Evolutionary conservation across 2,888 invertebrate species (phyloP).

Genomic region (Tinea pellionella): DNA sequence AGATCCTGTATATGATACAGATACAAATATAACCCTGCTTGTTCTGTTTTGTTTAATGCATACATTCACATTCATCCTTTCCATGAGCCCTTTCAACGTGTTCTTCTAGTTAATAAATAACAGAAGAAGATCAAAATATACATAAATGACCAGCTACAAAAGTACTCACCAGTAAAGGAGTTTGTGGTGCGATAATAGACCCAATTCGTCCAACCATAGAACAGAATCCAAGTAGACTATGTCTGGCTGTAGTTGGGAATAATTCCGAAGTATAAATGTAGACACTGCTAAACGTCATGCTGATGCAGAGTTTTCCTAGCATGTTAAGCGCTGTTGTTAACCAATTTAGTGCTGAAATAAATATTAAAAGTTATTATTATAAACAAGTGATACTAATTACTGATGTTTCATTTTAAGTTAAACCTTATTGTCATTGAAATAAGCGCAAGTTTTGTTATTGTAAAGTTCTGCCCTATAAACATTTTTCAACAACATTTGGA

Average conservation of each 20-base stretch:
- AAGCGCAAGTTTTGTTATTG: too few relatives aligned
- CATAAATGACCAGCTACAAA: too few relatives aligned
- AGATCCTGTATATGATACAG: too few relatives aligned
- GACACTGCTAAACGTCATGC: slow-evolving; percentile 58
- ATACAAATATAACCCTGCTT: too few relatives aligned
- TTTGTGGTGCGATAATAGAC: slow-evolving; percentile 75
- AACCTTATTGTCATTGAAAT: too few relatives aligned
- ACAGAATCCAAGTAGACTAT: slow-evolving; percentile 72
- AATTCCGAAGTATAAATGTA: slow-evolving; percentile 74
- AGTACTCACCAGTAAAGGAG: slow-evolving; percentile 70
- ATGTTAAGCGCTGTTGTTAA: slow-evolving; percentile 52
- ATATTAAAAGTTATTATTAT: neutral
- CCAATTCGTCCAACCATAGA: slow-evolving; percentile 76
- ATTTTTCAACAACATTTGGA: too few relatives aligned
- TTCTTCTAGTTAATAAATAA: too few relatives aligned
- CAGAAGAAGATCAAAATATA: too few relatives aligned
- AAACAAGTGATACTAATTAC: neutral
- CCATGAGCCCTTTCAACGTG: too few relatives aligned
- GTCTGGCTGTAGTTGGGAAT: slow-evolving; percentile 74
- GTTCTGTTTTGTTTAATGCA: too few relatives aligned
- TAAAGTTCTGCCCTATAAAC: too few relatives aligned
- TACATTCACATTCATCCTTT: neutral
- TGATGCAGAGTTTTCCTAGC: slow-evolving; percentile 54
- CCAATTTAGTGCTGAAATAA: slow-evolving; percentile 16
- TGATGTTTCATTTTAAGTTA: too few relatives aligned